Percentiles rank a stretch among this genome's conserved stretches.
These are phyloP conservation scores for Arge pagana DNA, from an alignment of 2,888 invertebrate species.

Conservation along the genomic window DNA sequence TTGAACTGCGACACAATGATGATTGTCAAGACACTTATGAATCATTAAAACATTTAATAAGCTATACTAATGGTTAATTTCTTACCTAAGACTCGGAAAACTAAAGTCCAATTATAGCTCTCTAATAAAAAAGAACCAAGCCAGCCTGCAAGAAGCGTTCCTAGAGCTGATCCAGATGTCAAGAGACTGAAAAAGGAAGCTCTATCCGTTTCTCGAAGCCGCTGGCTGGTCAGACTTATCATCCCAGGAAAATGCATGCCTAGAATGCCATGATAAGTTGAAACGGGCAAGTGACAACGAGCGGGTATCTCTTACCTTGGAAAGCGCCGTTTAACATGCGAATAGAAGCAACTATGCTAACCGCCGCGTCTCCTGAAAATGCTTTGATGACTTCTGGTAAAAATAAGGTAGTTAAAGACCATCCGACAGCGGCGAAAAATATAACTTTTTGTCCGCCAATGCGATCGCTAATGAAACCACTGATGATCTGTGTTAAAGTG, in stretches of 20 bases:
- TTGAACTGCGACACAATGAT: no score
- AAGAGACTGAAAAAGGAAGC: constrained; percentile 70
- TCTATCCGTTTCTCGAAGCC: constrained; percentile 67
- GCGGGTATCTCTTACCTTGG: no score
- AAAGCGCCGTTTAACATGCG: constrained; percentile 69
- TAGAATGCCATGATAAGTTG: constrained; percentile 27
- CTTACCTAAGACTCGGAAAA: constrained; percentile 67
- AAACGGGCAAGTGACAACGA: constrained; percentile 1
- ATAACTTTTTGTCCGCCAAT: constrained; percentile 71
- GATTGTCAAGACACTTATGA: not conserved
- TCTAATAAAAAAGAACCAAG: constrained; percentile 70
- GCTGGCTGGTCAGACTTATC: constrained; percentile 70
- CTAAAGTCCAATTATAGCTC: constrained; percentile 67
- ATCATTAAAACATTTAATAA: not conserved
- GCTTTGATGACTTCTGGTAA: constrained; percentile 63
- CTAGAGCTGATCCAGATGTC: constrained; percentile 66
- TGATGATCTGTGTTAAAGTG: constrained; percentile 66
- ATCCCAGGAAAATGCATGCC: constrained; percentile 70
- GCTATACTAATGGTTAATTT: constrained; percentile 1
- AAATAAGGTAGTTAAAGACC: constrained; percentile 63
- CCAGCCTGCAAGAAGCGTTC: constrained; percentile 69
- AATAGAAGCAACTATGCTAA: constrained; percentile 64
- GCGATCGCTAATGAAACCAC: constrained; percentile 65
- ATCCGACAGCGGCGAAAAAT: constrained; percentile 65
- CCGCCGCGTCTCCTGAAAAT: constrained; percentile 58